A percentile compares a stretch with the other conserved stretches of the same genome.
These are phyloP conservation scores for Geococcyx californianus DNA, from an alignment of 2,113 vertebrate species.

Conservation along the genomic window DNA sequence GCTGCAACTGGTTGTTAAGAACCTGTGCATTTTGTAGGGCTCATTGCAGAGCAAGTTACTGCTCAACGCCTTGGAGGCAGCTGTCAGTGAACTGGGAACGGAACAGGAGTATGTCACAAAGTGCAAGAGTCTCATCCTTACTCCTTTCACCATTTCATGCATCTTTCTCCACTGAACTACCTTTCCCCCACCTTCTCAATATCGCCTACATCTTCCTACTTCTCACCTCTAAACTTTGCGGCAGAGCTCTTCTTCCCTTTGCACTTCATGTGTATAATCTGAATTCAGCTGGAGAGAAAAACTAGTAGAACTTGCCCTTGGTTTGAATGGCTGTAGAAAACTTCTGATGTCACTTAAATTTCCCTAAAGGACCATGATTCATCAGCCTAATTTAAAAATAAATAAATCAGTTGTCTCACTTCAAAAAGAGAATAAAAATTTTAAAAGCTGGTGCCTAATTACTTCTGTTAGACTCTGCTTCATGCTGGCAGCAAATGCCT, in stretches of 20 bases:
- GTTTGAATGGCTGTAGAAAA: background rate
- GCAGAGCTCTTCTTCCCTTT: background rate
- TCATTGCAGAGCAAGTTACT: background rate
- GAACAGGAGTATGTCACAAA: background rate
- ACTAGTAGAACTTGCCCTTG: background rate
- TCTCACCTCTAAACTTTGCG: background rate
- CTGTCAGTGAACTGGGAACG: background rate
- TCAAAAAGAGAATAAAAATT: background rate
- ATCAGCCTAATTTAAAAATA: background rate
- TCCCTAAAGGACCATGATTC: background rate
- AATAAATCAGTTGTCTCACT: background rate
- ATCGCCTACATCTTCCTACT: fast-evolving
- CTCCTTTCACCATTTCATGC: background rate
- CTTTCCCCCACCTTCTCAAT: background rate
- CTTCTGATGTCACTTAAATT: background rate
- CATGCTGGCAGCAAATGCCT: background rate
- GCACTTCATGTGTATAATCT: background rate
- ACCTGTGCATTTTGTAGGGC: background rate
- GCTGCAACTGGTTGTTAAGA: background rate
- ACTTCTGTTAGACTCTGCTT: background rate
- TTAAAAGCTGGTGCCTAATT: slow-evolving; percentile 19
- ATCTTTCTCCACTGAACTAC: background rate
- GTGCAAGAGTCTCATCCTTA: background rate
- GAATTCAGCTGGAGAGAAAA: background rate
- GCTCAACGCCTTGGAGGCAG: background rate